Evolutionary conservation across 2,797 vertebrate species (phyloP).

Genomic region (Psittacula echo): DNA sequence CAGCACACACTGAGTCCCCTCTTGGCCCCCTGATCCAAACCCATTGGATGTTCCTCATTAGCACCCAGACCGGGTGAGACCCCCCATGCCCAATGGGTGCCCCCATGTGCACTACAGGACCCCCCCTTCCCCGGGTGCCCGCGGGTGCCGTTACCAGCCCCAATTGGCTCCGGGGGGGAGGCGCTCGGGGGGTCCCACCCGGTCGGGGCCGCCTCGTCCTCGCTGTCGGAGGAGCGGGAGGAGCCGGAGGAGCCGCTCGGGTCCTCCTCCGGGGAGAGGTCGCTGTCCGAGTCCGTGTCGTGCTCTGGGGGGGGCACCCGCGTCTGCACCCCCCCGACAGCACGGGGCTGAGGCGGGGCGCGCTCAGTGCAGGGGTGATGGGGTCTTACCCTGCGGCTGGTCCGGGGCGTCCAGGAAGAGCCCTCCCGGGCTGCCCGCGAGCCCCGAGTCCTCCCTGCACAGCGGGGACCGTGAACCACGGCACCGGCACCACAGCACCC

Average conservation of each 20-base stretch:
- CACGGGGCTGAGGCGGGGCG: accelerated
- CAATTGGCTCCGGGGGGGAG: no score
- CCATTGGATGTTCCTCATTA: no score
- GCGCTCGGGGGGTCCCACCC: conserved; percentile 82
- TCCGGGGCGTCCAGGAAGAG: conserved; percentile 85
- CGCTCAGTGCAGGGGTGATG: accelerated
- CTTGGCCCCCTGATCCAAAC: no score
- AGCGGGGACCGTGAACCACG: no score
- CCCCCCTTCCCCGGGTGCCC: no score
- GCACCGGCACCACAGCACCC: neutral
- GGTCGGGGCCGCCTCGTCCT: conserved; percentile 84
- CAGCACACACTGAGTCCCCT: neutral
- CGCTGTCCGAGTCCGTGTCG: conserved; percentile 93
- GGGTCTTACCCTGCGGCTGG: conserved; percentile 78
- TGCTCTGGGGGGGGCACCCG: conserved; percentile 68
- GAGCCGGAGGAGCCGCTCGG: conserved; percentile 92
- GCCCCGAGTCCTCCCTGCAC: conserved; percentile 85
- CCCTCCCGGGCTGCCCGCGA: conserved; percentile 81
- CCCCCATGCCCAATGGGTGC: neutral
- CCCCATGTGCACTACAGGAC: no score
- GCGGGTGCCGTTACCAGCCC: no score
- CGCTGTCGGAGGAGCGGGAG: conserved; percentile 93
- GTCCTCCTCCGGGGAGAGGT: conserved; percentile 92
- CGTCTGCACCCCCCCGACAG: neutral
- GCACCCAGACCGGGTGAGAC: no score